Base-by-base conservation (phyloP, 2,113 vertebrate genomes). In the Hippoglossus stenolepis region DNA sequence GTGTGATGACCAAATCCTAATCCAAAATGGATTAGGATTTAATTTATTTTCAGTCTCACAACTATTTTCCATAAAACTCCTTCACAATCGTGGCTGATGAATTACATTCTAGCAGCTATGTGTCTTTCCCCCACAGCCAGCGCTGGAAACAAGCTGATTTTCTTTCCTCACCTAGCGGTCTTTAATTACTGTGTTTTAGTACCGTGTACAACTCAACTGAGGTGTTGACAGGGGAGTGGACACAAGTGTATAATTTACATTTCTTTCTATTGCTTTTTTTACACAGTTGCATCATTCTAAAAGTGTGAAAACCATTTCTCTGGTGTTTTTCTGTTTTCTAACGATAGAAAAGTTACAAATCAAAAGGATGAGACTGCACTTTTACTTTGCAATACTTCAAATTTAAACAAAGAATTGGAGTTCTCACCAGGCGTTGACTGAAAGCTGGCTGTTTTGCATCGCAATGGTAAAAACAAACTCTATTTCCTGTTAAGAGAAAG, bases 401-500 rank as follows among this genome's bases (percentile, higher is more conserved):
- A 66, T 38, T 24, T 12, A 65, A 73, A 31, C 28, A 53, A 45
- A 69, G 69, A 43, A 8, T 20, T 10, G 15, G 11, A 21, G 18
- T 23, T 57, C 14, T 38, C n/a, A 51, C 14, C 10, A 11, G 24
- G 68, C 40, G 10, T 35, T 28, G 35, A 69, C 64, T 63, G 53
- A 56, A 54, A 57, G 21, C 17, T 43, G 28, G 18, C 26, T 64
- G 21, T 28, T 57, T 54, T 1, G 15, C 17, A 38, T 60, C 20
- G 31, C 4, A 45, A 24, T 9, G 0, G 1, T 24, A 21, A 57
- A 21, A 76, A 23, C 60, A 43, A 59, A 47, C 31, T 21, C 14
- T n/a, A 38, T 68, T 68, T 84, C 15, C 38, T 69, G 43, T 31
- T 59, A 53, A 70, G 43, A 73, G 21, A 58, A 65, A 71, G 38